A percentile compares a stretch with the other conserved stretches of the same genome.
Conservation (phyloP, 2,888 invertebrate species). For the Leucozona laternaria region DNA sequence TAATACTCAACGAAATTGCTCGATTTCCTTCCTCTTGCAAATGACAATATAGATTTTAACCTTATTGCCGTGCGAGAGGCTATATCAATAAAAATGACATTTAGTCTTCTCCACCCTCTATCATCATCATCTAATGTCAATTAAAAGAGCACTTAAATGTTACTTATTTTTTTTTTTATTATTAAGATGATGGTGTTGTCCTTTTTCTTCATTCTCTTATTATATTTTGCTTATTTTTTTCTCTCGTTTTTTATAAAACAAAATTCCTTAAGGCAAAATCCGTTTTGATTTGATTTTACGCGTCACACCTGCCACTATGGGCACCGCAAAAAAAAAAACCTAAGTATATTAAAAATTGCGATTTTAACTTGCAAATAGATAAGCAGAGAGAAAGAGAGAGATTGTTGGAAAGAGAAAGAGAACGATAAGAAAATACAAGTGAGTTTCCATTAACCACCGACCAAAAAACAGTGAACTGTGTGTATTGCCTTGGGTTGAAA, state of each 20-base stretch:
- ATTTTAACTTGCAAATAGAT: constrained; percentile 1
- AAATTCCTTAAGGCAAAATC: not conserved
- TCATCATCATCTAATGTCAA: constrained; percentile 37
- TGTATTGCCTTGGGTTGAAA: constrained; percentile 54
- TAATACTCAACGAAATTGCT: not conserved
- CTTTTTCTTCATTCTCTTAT: not conserved
- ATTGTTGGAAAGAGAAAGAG: not conserved
- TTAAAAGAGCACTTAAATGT: constrained; percentile 47
- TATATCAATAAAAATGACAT: constrained; percentile 43
- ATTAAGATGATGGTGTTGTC: not conserved
- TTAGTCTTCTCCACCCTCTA: constrained; percentile 16
- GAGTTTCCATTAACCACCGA: constrained; percentile 26
- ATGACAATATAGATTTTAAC: not conserved
- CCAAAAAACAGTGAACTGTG: constrained; percentile 32
- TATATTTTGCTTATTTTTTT: constrained; percentile 5
- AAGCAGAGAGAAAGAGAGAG: not conserved
- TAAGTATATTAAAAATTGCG: constrained; percentile 40
- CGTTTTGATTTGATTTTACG: constrained; percentile 45
- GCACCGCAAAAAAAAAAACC: constrained; percentile 1
- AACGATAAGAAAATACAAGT: constrained; percentile 3
- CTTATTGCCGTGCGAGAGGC: not conserved
- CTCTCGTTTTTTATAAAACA: not conserved
- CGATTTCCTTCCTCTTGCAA: not conserved
- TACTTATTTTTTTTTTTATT: not conserved
- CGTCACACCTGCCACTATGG: constrained; percentile 48